Percentiles rank a stretch among this genome's conserved stretches.
These are phyloP conservation scores for Lasioglossum zephyrum DNA, from an alignment of 2,888 invertebrate genomes.

Conservation along the genomic window DNA sequence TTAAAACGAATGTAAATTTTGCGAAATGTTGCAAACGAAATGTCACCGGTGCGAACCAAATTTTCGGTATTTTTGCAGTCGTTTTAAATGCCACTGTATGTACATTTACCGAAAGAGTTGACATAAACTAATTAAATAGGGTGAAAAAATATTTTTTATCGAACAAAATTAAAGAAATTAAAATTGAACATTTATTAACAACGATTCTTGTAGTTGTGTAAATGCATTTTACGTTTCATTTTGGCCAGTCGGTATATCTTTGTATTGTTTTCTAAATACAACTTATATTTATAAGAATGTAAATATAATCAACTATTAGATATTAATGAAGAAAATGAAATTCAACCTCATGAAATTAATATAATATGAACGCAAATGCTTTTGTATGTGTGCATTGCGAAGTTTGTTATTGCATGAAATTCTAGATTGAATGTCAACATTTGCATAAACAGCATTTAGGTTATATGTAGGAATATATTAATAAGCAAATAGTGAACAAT, in stretches of 20 bases:
- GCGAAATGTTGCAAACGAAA: background rate
- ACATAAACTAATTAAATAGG: background rate
- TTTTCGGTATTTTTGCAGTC: background rate
- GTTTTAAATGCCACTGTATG: background rate
- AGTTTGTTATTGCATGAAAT: background rate
- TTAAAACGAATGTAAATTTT: conserved; percentile 1
- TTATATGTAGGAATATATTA: no score
- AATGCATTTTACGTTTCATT: background rate
- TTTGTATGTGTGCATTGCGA: background rate
- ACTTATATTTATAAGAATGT: no score
- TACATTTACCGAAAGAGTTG: background rate
- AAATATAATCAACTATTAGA: no score
- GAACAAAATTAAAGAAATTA: background rate
- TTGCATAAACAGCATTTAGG: no score
- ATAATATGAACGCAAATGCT: no score
- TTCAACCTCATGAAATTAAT: no score
- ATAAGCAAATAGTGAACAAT: background rate
- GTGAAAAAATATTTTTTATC: no score
- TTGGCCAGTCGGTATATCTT: background rate
- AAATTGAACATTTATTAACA: background rate
- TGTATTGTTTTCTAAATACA: background rate
- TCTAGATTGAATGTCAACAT: background rate
- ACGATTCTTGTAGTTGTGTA: background rate
- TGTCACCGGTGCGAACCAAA: background rate
- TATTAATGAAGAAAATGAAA: no score